Conservation (phyloP, 2,888 invertebrate genomes). For the Microdon myrmicae region DNA sequence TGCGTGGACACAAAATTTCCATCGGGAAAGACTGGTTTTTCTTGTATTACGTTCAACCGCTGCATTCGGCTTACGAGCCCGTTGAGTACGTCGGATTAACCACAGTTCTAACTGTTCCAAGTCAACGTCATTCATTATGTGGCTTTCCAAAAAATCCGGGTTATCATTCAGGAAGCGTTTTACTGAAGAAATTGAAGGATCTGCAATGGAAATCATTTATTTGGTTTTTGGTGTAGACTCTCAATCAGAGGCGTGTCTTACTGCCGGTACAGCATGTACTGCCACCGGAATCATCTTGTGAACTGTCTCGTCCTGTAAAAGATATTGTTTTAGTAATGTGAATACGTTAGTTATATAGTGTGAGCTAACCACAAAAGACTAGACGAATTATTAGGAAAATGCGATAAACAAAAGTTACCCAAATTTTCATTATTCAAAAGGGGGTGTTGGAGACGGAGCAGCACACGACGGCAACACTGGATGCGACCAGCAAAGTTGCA, state of each 20-base stretch:
- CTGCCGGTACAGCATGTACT: conserved; percentile 40
- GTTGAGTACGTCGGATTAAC: conserved; percentile 71
- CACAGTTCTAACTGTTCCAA: conserved; percentile 74
- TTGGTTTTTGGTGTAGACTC: not conserved
- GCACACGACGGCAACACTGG: too few relatives aligned
- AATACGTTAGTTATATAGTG: too few relatives aligned
- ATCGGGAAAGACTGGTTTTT: conserved; percentile 70
- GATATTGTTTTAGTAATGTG: too few relatives aligned
- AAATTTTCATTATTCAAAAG: too few relatives aligned
- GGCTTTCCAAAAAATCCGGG: conserved; percentile 74
- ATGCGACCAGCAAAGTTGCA: too few relatives aligned
- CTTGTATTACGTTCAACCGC: conserved; percentile 60
- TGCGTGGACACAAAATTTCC: conserved; percentile 73
- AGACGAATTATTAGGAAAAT: too few relatives aligned
- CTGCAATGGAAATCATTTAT: conserved; percentile 3
- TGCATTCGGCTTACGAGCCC: conserved; percentile 64
- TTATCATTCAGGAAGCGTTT: conserved; percentile 71
- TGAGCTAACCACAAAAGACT: too few relatives aligned
- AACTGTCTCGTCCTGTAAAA: conserved; percentile 37
- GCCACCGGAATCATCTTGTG: conserved; percentile 44
- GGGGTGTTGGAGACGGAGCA: too few relatives aligned
- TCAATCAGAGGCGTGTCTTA: conserved; percentile 1
- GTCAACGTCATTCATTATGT: conserved; percentile 73
- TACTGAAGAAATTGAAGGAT: conserved; percentile 63
- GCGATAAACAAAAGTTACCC: too few relatives aligned